Evolutionary conservation across 64 coral and sea anemone genomes (phyloP).

Genomic region (Trachythela sp.): DNA sequence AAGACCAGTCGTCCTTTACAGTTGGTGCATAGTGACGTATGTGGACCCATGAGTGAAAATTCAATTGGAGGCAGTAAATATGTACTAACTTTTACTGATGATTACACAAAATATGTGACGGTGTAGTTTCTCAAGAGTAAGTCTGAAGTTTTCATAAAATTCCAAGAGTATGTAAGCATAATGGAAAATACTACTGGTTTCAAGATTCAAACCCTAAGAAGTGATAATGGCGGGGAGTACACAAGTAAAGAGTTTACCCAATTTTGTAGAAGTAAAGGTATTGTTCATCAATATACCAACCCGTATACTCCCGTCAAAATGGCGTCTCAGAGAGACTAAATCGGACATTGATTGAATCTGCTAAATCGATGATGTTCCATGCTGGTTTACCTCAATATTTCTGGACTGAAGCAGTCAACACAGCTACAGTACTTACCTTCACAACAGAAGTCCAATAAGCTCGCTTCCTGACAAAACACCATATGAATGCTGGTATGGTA

Average conservation of each 20-base stretch:
- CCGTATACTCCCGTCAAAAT: not conserved
- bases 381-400: not conserved
- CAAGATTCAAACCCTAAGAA: not conserved
- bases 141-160: constrained; percentile 30
- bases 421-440: constrained; percentile 10
- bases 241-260: constrained; percentile 8
- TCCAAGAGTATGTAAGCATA: constrained; percentile 23
- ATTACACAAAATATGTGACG: constrained; percentile 63
- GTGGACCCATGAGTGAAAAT: constrained; percentile 69
- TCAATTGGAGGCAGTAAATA: constrained; percentile 65
- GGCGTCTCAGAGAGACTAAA: not conserved
- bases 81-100: constrained; percentile 75
- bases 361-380: not conserved
- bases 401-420: not conserved
- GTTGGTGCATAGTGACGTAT: constrained; percentile 22
- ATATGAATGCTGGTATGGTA: constrained; percentile 12
- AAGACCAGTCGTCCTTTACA: not conserved
- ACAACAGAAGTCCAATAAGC: constrained; percentile 12
- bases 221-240: not conserved
- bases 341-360: not conserved
- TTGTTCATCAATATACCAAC: constrained; percentile 34
- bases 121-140: constrained; percentile 63
- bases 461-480: constrained; percentile 14
- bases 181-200: not conserved
- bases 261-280: constrained; percentile 67